Conservation (phyloP, 2,888 invertebrate species). For the Drosophila diplacantha region DNA sequence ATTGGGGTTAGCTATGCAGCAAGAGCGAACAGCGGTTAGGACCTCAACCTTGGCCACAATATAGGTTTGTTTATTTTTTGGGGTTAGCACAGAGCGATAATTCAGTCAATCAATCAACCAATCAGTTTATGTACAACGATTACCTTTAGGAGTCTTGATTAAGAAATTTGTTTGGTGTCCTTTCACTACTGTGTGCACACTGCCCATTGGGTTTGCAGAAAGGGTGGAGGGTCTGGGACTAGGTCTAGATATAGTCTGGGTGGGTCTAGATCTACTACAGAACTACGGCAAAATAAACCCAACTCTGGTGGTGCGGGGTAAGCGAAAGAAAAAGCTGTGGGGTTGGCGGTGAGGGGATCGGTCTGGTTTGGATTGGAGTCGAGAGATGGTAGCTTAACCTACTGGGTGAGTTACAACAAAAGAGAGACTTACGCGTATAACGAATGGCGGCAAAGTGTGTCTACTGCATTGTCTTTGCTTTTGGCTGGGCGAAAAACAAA, state of each 20-base stretch:
- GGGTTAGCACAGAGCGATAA: constrained; percentile 35
- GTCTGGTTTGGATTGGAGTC: constrained; percentile 14
- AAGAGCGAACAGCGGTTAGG: constrained; percentile 30
- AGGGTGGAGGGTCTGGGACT: constrained; percentile 19
- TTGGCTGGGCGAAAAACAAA: constrained; percentile 48
- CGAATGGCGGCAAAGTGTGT: constrained; percentile 71
- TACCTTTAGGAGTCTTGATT: constrained; percentile 29
- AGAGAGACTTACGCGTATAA: constrained; percentile 74
- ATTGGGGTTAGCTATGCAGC: constrained; percentile 39
- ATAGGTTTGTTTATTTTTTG: background rate
- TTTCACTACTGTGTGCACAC: constrained; percentile 34
- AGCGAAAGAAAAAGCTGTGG: constrained; percentile 61
- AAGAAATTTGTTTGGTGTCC: constrained; percentile 8
- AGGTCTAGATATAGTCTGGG: constrained; percentile 13
- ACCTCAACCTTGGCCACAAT: constrained; percentile 33
- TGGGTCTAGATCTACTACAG: constrained; percentile 43
- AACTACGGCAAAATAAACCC: constrained; percentile 48
- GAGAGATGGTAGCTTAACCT: constrained; percentile 49
- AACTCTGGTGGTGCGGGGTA: constrained; percentile 41
- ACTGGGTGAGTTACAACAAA: constrained; percentile 56
- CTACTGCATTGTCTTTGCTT: constrained; percentile 64
- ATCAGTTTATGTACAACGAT: constrained; percentile 40
- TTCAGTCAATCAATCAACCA: constrained; percentile 41
- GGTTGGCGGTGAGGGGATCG: constrained; percentile 26
- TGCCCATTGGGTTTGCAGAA: constrained; percentile 37